Evolutionary conservation across 2,113 vertebrate genomes (phyloP).

Genomic region (Tetrao urogallus): DNA sequence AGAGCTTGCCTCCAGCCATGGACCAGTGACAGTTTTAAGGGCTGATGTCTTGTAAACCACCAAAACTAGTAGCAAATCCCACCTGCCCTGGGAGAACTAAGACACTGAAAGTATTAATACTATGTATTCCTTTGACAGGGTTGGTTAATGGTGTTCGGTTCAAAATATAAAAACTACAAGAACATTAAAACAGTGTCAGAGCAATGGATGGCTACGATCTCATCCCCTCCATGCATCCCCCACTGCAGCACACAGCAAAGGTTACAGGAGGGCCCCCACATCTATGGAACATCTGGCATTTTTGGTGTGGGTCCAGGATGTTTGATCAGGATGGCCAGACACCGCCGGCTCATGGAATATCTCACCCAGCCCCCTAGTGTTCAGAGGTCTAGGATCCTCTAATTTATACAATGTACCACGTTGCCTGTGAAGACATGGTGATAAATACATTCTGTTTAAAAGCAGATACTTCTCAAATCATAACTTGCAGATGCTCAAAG

Average conservation of each 20-base stretch:
- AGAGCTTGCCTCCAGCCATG: not conserved
- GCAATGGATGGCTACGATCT: not conserved
- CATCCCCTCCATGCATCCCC: not conserved
- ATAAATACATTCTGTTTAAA: constrained; percentile 79
- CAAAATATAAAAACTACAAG: not conserved
- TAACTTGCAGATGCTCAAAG: constrained; percentile 79
- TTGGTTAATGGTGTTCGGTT: not conserved
- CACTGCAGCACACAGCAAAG: constrained; percentile 17
- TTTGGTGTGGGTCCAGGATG: constrained; percentile 76
- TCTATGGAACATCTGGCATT: constrained; percentile 77
- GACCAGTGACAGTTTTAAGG: not conserved
- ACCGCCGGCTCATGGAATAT: constrained; percentile 20
- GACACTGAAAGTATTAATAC: not conserved
- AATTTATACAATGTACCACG: constrained; percentile 62
- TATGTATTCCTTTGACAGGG: not conserved
- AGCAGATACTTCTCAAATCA: constrained; percentile 81
- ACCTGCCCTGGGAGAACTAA: not conserved
- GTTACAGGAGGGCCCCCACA: constrained; percentile 39
- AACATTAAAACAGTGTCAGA: not conserved
- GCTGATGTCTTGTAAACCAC: not conserved
- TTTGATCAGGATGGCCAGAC: constrained; percentile 76
- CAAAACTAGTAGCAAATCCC: not conserved
- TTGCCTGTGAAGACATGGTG: constrained; percentile 66
- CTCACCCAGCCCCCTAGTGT: constrained; percentile 61
- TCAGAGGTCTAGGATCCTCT: constrained; percentile 70